Conservation (phyloP, 2,797 vertebrate genomes). For the Myotis vivesi region DNA sequence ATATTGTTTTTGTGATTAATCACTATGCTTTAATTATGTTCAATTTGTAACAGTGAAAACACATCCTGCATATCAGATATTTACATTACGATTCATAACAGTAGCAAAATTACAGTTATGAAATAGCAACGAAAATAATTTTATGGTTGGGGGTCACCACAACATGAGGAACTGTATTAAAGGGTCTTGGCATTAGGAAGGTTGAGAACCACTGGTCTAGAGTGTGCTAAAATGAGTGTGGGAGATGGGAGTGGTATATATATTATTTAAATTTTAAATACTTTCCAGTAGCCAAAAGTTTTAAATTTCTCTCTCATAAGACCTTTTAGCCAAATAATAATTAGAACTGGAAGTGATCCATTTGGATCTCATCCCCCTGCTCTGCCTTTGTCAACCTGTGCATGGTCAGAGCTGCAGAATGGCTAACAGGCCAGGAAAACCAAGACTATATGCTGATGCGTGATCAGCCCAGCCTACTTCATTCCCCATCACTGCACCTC, state of each 20-base stretch:
- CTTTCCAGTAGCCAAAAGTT: neutral
- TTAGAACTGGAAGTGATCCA: neutral
- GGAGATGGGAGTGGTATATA: neutral
- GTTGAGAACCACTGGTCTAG: no score
- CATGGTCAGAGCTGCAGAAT: neutral
- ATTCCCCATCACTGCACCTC: neutral
- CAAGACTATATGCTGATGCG: neutral
- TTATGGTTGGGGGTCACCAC: no score
- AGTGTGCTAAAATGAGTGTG: neutral
- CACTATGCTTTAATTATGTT: no score
- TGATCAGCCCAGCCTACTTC: neutral
- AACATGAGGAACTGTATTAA: no score
- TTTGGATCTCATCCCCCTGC: neutral
- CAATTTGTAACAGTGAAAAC: no score
- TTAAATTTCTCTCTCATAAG: neutral
- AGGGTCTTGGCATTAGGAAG: no score
- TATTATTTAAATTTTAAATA: slow-evolving; percentile 8
- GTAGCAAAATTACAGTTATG: no score
- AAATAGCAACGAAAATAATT: no score
- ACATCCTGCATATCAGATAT: no score
- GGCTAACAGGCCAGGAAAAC: neutral
- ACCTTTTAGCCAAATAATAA: neutral
- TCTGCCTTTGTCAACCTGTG: neutral
- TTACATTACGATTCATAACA: no score
- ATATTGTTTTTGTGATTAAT: no score